phyloP scores from a whole-genome alignment of 2,888 invertebrate genomes.

The Desoria tigrina region DNA sequence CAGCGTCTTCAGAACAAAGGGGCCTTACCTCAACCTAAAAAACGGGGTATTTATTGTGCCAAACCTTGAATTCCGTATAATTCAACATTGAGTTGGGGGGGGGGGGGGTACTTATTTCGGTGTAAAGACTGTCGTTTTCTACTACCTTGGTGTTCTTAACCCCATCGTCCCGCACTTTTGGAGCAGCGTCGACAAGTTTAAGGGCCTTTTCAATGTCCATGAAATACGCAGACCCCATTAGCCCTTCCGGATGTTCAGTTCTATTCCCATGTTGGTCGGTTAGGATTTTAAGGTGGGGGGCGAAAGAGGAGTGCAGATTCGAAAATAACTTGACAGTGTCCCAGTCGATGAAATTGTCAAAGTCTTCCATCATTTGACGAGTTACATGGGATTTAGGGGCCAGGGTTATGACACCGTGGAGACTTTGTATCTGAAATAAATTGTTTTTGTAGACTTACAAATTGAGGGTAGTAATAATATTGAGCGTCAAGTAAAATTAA shows the following conservation, averaged over 20 bases:
- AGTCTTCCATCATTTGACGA: not conserved
- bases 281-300: not conserved
- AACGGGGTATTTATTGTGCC: no score
- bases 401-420: not conserved
- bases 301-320: not conserved
- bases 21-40: no score
- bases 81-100: not conserved
- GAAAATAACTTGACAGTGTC: not conserved
- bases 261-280: not conserved
- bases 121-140: no score
- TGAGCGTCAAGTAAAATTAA: not conserved
- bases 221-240: not conserved
- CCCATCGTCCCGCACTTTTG: not conserved
- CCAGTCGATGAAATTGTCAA: constrained; percentile 3
- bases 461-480: not conserved
- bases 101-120: no score
- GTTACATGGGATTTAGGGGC: not conserved
- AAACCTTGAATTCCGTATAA: no score
- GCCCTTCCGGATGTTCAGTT: not conserved
- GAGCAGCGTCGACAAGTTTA: not conserved
- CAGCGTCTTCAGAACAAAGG: not conserved
- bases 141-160: no score
- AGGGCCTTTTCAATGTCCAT: not conserved
- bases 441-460: not conserved
- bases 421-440: not conserved